Conservation (phyloP, 2,113 vertebrate species). For the Ctenodactylus gundi region DNA sequence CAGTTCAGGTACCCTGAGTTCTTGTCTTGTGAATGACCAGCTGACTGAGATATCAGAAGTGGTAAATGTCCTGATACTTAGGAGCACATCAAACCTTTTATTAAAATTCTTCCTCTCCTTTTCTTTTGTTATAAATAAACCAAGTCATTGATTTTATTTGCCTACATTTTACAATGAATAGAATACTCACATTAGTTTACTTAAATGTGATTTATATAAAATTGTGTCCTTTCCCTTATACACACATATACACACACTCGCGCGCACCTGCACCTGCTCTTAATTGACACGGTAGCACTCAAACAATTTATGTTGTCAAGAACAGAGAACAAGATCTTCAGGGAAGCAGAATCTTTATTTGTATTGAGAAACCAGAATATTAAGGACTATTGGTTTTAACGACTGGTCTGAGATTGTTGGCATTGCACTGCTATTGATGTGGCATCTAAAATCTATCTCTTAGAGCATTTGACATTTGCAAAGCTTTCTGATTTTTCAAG, state of each 20-base stretch:
- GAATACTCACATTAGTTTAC: neutral
- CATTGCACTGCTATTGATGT: rapidly evolving
- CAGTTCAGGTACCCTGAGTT: neutral
- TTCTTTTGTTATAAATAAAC: neutral
- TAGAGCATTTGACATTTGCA: neutral
- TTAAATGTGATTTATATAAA: neutral
- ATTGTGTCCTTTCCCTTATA: neutral
- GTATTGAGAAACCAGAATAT: neutral
- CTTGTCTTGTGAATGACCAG: neutral
- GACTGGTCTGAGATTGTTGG: no score
- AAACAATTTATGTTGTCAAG: neutral
- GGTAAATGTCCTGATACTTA: neutral
- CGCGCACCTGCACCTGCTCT: neutral
- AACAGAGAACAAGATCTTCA: neutral
- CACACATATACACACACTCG: neutral
- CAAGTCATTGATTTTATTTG: neutral
- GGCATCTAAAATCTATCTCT: neutral
- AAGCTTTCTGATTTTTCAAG: neutral
- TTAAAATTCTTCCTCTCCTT: neutral
- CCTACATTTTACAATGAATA: neutral
- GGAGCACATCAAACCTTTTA: neutral
- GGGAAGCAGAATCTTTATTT: neutral
- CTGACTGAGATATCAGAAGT: neutral
- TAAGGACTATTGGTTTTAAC: neutral
- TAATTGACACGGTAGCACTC: neutral